Conservation (phyloP, 1,140 invertebrate species). For the Micrasema minimum region DNA sequence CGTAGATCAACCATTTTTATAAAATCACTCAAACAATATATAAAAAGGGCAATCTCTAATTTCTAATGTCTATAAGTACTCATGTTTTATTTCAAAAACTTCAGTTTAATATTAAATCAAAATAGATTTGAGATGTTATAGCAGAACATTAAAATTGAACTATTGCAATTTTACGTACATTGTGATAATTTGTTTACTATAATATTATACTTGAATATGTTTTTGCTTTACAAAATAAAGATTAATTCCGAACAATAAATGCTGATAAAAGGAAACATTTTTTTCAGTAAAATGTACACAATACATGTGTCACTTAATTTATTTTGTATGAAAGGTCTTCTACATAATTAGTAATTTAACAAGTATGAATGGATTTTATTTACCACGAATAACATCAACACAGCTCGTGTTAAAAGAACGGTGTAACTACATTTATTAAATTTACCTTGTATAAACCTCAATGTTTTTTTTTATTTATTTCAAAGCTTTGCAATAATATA, state of each 20-base stretch:
- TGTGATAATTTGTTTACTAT: constrained; percentile 2
- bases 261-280: too few species aligned
- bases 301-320: background rate
- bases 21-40: constrained; percentile 55
- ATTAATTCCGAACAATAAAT: background rate
- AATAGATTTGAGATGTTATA: constrained; percentile 38
- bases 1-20: constrained; percentile 66
- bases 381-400: constrained; percentile 42
- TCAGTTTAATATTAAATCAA: constrained; percentile 45
- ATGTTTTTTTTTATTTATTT: constrained; percentile 49
- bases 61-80: constrained; percentile 57
- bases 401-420: constrained; percentile 38
- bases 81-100: constrained; percentile 50
- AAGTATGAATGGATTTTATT: constrained; percentile 20
- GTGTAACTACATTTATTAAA: constrained; percentile 51
- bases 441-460: constrained; percentile 55
- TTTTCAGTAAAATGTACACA: too few species aligned
- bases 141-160: constrained; percentile 34
- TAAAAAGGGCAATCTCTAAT: constrained; percentile 68
- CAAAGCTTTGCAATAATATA: constrained; percentile 43
- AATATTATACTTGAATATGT: too few species aligned
- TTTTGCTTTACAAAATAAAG: constrained; percentile 23
- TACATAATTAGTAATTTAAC: constrained; percentile 27
- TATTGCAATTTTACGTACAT: constrained; percentile 43
- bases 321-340: constrained; percentile 35